phyloP scores from a whole-genome alignment of 1,140 invertebrate genomes.

The Brachionus rotundiformis region DNA sequence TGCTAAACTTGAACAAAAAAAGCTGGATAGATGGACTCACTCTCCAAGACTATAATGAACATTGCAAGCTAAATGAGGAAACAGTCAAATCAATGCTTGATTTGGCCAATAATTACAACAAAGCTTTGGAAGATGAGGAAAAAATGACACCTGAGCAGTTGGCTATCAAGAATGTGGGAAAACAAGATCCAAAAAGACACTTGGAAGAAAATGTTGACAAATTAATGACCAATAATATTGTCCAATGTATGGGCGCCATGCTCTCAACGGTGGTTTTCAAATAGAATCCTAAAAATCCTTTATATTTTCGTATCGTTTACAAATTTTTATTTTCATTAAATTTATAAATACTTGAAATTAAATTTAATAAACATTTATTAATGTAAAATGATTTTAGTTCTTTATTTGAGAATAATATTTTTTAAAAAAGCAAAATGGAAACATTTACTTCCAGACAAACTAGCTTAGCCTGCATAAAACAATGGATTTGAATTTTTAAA shows the following conservation, averaged over 20 bases:
- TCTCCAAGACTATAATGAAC: constrained; percentile 88
- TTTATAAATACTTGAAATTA: constrained; percentile 31
- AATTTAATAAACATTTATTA: constrained; percentile 30
- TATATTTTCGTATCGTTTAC: constrained; percentile 15
- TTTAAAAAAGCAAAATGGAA: too few species aligned
- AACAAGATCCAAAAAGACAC: constrained; percentile 99
- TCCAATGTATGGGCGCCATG: constrained; percentile 97
- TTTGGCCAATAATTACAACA: constrained; percentile 96
- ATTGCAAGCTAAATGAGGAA: constrained; percentile 80
- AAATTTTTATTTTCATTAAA: constrained; percentile 14
- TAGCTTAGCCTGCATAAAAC: too few species aligned
- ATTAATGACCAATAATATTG: constrained; percentile 96
- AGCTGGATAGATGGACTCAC: constrained; percentile 98
- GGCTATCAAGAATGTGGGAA: constrained; percentile 99
- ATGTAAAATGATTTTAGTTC: neutral
- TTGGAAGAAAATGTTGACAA: constrained; percentile 96
- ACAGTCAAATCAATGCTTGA: constrained; percentile 95
- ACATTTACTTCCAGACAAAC: too few species aligned
- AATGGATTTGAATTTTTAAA: too few species aligned
- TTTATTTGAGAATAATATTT: neutral
- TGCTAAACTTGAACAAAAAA: constrained; percentile 97
- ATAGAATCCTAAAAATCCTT: constrained; percentile 64
- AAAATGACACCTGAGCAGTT: constrained; percentile 99
- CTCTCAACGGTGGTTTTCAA: constrained; percentile 94
- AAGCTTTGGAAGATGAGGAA: constrained; percentile 96